Base-by-base conservation (phyloP, 2,113 vertebrate species). In the Corythornis cristatus region DNA sequence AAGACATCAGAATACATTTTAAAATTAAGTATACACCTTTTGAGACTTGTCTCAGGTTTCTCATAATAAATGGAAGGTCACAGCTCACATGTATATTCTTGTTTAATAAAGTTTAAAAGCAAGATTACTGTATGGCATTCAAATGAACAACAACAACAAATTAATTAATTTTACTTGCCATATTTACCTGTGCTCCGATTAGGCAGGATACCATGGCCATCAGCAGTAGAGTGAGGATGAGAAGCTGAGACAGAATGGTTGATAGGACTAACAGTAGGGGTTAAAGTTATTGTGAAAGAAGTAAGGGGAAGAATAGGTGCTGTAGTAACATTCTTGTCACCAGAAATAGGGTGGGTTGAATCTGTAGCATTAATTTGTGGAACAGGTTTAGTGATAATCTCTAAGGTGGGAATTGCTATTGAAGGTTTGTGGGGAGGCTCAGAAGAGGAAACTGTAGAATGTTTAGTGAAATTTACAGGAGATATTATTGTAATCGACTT, bases 151-250 rank as follows among this genome's bases (percentile, higher is more conserved):
- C 33, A 45, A 64, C 21, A 37, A 37, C 37, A 37, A 37, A 37
- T 37, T 37, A 37, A 37, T 37, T 15, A 2, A 58, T 40, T 89
- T 70, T 42, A 82, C 22, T 80, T 83, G 18, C 83, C 13, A n/a
- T 90, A 93, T 68, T 97, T 97, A 98, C 97, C 97, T 97, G 93
- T 93, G 48, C 54, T 93, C 43, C 66, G 56, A 54, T 83, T 72
- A 90, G 81, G 31, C 56, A 67, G 25, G 66, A 48, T 84, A 82
- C 68, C 71, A 21, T 11, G 84, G 71, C 67, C 33, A 61, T 37
- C 88, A 53, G 82, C 89, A 71, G 48, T 56, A 54, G 90, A 80
- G 72, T 70, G 65, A 86, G 88, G 89, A 29, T 19, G 56, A 83
- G 93, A 62, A 90, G 79, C 81, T 20, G 83, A 82, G 64, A 93